A percentile compares a stretch with the other conserved stretches of the same genome.
Conservation (phyloP, 2,113 vertebrate species). For the Potamarius usumacintae region DNA sequence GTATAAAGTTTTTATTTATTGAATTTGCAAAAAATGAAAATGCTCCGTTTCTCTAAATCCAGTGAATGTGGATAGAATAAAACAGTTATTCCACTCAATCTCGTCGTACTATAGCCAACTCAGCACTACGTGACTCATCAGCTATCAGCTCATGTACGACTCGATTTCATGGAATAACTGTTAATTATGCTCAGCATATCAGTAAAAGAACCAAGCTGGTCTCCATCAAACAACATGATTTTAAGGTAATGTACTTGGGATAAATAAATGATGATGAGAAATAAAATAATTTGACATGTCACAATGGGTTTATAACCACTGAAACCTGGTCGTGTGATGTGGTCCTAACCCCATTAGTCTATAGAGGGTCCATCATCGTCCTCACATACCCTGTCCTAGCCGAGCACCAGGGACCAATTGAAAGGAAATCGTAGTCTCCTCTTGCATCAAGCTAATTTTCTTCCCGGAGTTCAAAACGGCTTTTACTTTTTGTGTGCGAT, state of each 20-base stretch:
- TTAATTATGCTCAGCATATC: neutral
- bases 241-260: neutral
- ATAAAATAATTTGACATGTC: neutral
- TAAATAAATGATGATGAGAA: neutral
- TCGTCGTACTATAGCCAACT: too few relatives aligned
- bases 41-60: too few relatives aligned
- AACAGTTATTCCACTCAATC: too few relatives aligned
- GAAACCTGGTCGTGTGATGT: neutral
- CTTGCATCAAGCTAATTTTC: conserved; percentile 47
- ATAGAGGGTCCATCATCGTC: neutral
- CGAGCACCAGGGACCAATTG: conserved; percentile 42
- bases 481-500: conserved; percentile 40
- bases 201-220: neutral
- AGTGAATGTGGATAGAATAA: too few relatives aligned
- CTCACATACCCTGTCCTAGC: conserved; percentile 1
- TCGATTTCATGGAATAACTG: too few relatives aligned
- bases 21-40: too few relatives aligned
- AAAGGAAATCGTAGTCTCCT: conserved; percentile 38
- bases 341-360: neutral
- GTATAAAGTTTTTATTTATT: too few relatives aligned
- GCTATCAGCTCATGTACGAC: too few relatives aligned
- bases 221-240: neutral
- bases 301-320: neutral
- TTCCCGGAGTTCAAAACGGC: conserved; percentile 65
- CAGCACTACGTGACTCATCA: too few relatives aligned